These are phyloP conservation scores for Pangasius larnaudii DNA, from an alignment of 2,797 vertebrate species.

Conservation along the genomic window DNA sequence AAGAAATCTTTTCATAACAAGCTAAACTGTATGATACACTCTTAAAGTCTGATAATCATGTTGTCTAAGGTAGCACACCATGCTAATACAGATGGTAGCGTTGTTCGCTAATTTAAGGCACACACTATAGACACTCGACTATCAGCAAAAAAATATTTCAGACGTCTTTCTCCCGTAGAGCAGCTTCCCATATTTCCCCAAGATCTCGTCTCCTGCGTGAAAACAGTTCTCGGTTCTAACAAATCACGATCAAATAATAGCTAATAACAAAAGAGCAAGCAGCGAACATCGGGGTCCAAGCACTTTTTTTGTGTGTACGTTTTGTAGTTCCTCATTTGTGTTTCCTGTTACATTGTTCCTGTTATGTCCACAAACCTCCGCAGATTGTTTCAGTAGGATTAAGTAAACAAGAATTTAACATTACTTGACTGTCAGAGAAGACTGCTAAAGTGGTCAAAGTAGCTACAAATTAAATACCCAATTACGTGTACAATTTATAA, in stretches of 20 bases:
- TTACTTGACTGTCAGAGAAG: neutral
- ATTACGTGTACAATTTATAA: neutral
- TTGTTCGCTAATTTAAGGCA: constrained; percentile 56
- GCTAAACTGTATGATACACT: neutral
- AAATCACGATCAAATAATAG: constrained; percentile 2
- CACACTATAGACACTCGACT: constrained; percentile 47
- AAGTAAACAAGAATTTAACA: neutral
- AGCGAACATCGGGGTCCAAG: neutral
- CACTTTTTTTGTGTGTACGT: neutral
- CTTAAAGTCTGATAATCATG: neutral
- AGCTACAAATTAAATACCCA: neutral
- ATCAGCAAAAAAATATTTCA: constrained; percentile 12
- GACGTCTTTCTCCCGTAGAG: constrained; percentile 10
- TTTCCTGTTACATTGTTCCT: neutral
- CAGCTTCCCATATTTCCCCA: constrained; percentile 13
- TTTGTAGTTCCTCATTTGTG: neutral
- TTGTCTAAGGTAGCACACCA: constrained; percentile 13
- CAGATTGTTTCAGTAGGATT: neutral
- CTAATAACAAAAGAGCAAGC: constrained; percentile 11
- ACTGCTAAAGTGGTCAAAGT: neutral
- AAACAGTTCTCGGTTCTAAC: neutral
- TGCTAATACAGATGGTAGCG: constrained; percentile 26
- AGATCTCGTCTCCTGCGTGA: neutral
- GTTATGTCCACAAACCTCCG: neutral
- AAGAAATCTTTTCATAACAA: neutral